Conservation (phyloP, 2,888 invertebrate species). For the Lapara coniferarum region DNA sequence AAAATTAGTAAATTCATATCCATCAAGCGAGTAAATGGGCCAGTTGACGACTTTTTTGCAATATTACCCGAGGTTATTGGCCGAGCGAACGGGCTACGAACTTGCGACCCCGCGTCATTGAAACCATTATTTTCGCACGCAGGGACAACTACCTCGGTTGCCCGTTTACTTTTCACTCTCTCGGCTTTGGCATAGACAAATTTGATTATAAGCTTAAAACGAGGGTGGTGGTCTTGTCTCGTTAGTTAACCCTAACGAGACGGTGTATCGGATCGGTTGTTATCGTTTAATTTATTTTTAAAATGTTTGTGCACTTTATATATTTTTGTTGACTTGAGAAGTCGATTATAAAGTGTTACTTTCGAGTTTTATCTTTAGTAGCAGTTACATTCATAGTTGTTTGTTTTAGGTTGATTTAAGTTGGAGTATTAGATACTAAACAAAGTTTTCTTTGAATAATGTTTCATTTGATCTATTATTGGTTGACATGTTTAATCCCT, state of each 20-base stretch:
- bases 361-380: not conserved
- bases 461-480: not conserved
- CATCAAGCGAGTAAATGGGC: constrained; percentile 13
- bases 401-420: constrained; percentile 5
- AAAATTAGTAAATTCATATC: constrained; percentile 4
- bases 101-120: constrained; percentile 57
- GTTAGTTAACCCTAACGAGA: not conserved
- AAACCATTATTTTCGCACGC: constrained; percentile 49
- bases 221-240: not conserved
- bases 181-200: constrained; percentile 1
- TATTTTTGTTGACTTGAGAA: not conserved
- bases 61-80: constrained; percentile 53
- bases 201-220: not conserved
- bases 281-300: not conserved
- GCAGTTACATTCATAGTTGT: not conserved
- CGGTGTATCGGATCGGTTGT: not conserved
- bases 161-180: constrained; percentile 33
- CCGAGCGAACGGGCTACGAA: constrained; percentile 55
- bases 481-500: not conserved
- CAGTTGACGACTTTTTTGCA: constrained; percentile 34
- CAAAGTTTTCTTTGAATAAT: constrained; percentile 6
- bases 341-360: not conserved
- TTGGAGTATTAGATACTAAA: not conserved
- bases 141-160: constrained; percentile 36
- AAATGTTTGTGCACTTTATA: not conserved